Percentiles rank a stretch among this genome's conserved stretches.
These are phyloP conservation scores for Cochlearius cochlearius DNA, from an alignment of 2,113 vertebrate genomes.

Conservation along the genomic window DNA sequence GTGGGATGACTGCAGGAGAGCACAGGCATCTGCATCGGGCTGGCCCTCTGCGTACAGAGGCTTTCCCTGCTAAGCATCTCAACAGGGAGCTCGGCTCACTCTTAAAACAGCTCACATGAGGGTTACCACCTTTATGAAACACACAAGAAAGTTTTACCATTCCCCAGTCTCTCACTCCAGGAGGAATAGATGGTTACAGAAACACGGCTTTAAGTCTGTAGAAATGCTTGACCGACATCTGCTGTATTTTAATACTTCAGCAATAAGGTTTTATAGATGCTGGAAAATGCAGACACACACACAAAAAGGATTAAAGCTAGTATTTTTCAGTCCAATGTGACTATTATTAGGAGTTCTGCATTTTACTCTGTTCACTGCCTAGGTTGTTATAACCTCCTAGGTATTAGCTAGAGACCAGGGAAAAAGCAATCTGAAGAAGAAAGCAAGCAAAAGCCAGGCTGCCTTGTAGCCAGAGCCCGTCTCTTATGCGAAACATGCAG, in stretches of 20 bases:
- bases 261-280: background rate
- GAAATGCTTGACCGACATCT: background rate
- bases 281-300: background rate
- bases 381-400: background rate
- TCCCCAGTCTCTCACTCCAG: background rate
- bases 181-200: background rate
- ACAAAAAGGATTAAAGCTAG: background rate
- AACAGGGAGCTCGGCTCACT: accelerated
- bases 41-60: background rate
- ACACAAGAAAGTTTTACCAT: background rate
- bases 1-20: background rate
- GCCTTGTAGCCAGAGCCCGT: background rate
- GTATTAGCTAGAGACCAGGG: background rate
- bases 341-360: background rate
- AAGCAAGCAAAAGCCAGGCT: background rate
- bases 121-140: background rate
- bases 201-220: background rate
- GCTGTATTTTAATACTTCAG: background rate
- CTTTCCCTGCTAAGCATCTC: background rate
- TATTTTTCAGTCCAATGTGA: background rate
- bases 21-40: background rate
- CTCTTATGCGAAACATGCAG: background rate
- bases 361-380: background rate
- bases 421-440: background rate
- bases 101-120: background rate